Base-by-base conservation (phyloP, 2,888 invertebrate species). In the Synergus umbraculus region DNA sequence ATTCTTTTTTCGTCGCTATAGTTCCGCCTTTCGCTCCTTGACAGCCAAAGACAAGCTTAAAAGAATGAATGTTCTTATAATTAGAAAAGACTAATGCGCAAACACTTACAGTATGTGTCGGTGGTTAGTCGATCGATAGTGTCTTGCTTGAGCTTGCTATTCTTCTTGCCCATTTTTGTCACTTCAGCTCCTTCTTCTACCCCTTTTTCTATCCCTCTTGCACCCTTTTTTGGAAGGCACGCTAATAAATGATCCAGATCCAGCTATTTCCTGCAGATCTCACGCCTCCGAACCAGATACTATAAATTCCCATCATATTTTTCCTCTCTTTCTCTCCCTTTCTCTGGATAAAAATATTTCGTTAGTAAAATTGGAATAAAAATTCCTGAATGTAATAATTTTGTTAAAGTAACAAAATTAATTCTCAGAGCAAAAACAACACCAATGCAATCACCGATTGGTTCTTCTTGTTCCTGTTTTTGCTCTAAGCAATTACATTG, bases 101-200 rank as follows among this genome's bases (percentile, higher is more conserved):
- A 73, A 13, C 63, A 83, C 97, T 97, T 93, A 98, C 98, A 98
- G 93, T 98, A 98, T 86, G 98, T 98, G 89, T 97, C 97, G 85
- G 96, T 96, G 86, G 97, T 98, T 87, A 98, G 95, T 88, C 97
- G 95, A 93, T 97, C 97, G 92, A 98, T 97, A 89, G 98, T 97
- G 92, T 98, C 98, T 93, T 97, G 97, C 95, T 97, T 98, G 93
- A 98, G 95, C 94, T 98, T 98, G 80, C 98, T 98, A 92, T 97
- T 98, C 93, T 97, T 97, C 95, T 98, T 98, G 91, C 98, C 98
- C 98, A 98, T 98, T 89, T 93, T 94, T 87, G 87, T 82, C 76
- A 78, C 66, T 81, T 81, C 69, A 76, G 46, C 73, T 76, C 60
- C 60, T 63, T 22, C 22, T 18, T 63, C 22, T 18, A 18, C 60